phyloP scores from a whole-genome alignment of 1,140 invertebrate species.

The Scaptomyza montana region DNA sequence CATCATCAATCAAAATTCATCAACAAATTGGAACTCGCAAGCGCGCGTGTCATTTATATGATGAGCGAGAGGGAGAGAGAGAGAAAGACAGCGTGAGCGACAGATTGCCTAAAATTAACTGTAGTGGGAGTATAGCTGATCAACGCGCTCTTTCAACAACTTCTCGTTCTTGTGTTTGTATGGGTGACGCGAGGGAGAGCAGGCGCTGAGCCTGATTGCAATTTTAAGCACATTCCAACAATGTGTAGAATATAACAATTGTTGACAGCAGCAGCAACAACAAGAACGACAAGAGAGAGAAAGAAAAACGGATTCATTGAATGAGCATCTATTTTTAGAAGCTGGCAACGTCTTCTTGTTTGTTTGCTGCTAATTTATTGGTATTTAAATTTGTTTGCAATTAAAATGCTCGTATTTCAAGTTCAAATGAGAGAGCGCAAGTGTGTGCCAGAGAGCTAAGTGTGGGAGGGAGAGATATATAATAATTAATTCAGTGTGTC shows the following conservation, averaged over 20 bases:
- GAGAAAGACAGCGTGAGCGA: neutral
- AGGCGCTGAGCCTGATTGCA: neutral
- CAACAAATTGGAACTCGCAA: constrained; percentile 41
- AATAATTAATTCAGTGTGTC: constrained; percentile 69
- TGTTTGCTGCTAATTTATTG: constrained; percentile 48
- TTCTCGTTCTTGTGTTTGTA: neutral
- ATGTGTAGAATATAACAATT: neutral
- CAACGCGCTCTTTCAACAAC: neutral
- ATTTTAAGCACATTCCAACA: constrained; percentile 1
- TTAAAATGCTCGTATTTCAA: constrained; percentile 69
- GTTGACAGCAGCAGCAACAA: neutral
- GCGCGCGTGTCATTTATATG: neutral
- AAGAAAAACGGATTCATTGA: constrained; percentile 1
- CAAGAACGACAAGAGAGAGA: neutral
- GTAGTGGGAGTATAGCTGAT: neutral
- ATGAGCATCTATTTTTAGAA: constrained; percentile 24
- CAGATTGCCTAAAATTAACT: too few relatives aligned
- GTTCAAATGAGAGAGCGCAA: constrained; percentile 52
- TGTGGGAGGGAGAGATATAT: constrained; percentile 3
- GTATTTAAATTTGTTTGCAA: constrained; percentile 61
- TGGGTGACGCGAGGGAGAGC: neutral
- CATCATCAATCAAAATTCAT: constrained; percentile 65
- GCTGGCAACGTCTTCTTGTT: constrained; percentile 1
- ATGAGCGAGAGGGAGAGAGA: constrained; percentile 8
- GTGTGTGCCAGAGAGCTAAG: neutral